phyloP scores from a whole-genome alignment of 1,140 invertebrate species.

The Drosophila hydei region DNA sequence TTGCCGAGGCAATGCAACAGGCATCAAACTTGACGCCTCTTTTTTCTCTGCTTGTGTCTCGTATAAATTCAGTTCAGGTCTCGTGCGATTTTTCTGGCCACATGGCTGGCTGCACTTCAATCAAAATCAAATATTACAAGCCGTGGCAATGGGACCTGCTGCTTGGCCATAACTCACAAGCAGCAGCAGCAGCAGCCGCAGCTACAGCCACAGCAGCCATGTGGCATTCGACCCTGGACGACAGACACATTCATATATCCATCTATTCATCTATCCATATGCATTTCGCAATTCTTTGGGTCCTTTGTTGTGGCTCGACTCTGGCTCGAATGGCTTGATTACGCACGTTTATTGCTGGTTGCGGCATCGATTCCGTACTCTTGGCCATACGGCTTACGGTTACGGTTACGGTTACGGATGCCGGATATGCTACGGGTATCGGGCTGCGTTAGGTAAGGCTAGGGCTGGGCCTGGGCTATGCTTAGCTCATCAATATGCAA shows the following conservation, averaged over 20 bases:
- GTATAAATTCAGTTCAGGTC: slow-evolving; percentile 51
- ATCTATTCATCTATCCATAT: slow-evolving; percentile 27
- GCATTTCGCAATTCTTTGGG: slow-evolving; percentile 42
- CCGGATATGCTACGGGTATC: slow-evolving; percentile 18
- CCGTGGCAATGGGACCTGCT: slow-evolving; percentile 20
- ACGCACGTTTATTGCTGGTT: slow-evolving; percentile 76
- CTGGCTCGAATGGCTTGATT: slow-evolving; percentile 62
- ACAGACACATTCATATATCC: slow-evolving; percentile 14
- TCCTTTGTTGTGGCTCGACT: slow-evolving; percentile 51
- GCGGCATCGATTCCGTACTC: slow-evolving; percentile 36
- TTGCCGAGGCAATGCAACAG: slow-evolving; percentile 49
- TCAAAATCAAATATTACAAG: slow-evolving; percentile 79
- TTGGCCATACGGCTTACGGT: slow-evolving; percentile 18
- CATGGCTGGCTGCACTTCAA: slow-evolving; percentile 75
- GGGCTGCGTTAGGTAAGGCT: neutral
- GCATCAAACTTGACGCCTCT: slow-evolving; percentile 22
- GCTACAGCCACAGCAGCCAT: slow-evolving; percentile 21
- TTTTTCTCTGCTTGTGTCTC: slow-evolving; percentile 2
- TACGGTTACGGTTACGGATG: slow-evolving; percentile 36
- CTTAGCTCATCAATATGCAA: slow-evolving; percentile 67
- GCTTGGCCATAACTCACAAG: too few species aligned
- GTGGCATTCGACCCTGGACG: slow-evolving; percentile 10
- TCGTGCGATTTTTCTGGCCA: slow-evolving; percentile 63
- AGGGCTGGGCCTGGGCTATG: neutral
- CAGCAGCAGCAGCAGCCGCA: slow-evolving; percentile 5